Conservation (phyloP, 2,888 invertebrate species). For the Limenitis camilla region DNA sequence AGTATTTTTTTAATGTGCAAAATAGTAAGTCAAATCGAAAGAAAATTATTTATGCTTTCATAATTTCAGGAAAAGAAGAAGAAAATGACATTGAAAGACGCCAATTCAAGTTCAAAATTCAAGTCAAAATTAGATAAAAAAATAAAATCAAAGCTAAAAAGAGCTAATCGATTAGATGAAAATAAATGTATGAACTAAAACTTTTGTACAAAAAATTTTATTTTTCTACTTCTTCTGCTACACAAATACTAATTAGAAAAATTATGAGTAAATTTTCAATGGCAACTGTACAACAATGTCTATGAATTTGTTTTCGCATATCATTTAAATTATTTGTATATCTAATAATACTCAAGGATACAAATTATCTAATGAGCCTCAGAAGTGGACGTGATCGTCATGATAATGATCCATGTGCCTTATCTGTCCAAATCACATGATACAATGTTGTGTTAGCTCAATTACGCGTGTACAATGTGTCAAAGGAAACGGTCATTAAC, state of each 20-base stretch:
- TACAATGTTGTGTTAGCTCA: background rate
- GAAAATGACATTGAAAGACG: too few relatives aligned
- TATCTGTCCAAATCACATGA: background rate
- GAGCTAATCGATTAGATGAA: too few relatives aligned
- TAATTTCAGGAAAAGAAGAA: too few relatives aligned
- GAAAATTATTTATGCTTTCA: background rate
- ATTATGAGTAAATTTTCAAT: too few relatives aligned
- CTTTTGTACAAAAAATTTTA: too few relatives aligned
- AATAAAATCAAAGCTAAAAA: too few relatives aligned
- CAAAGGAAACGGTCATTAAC: constrained; percentile 10
- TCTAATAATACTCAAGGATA: constrained; percentile 2
- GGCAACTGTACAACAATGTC: too few relatives aligned
- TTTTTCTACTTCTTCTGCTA: too few relatives aligned
- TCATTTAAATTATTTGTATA: constrained; percentile 4
- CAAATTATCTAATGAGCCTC: background rate
- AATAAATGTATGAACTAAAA: too few relatives aligned
- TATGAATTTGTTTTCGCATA: constrained; percentile 10
- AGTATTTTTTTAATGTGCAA: background rate
- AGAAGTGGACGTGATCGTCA: background rate
- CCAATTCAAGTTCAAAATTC: too few relatives aligned
- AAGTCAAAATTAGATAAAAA: too few relatives aligned
- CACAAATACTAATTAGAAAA: too few relatives aligned
- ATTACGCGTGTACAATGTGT: background rate
- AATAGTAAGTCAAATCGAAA: background rate
- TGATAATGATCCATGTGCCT: background rate